Evolutionary conservation across 2,888 invertebrate species (phyloP).

Genomic region (Thereva nobilitata): DNA sequence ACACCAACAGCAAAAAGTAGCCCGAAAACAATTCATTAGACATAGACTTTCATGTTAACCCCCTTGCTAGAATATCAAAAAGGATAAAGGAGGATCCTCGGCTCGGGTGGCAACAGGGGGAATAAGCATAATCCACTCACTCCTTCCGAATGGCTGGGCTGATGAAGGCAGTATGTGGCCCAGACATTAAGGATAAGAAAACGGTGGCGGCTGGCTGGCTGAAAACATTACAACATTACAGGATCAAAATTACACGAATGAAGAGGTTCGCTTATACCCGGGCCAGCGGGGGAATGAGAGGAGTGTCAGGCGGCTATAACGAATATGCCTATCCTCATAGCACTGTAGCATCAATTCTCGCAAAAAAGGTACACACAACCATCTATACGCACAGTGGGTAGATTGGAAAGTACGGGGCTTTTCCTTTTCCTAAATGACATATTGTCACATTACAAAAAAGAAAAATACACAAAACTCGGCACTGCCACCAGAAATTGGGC

Average conservation of each 20-base stretch:
- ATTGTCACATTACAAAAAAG: conserved; percentile 30
- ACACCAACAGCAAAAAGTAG: conserved; percentile 1
- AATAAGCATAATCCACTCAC: conserved; percentile 40
- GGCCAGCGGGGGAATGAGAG: background rate
- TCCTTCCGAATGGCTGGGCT: conserved; percentile 37
- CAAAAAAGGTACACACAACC: background rate
- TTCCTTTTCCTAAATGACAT: background rate
- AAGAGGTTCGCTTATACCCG: conserved; percentile 12
- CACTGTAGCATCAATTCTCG: conserved; percentile 9
- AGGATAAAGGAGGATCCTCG: conserved; percentile 22
- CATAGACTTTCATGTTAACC: conserved; percentile 38
- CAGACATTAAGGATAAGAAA: conserved; percentile 31
- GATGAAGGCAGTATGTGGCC: conserved; percentile 25
- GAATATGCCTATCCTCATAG: conserved; percentile 2
- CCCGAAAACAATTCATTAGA: conserved; percentile 30
- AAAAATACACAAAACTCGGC: conserved; percentile 16
- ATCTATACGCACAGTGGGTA: conserved; percentile 1
- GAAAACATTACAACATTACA: conserved; percentile 30
- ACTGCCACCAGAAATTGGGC: conserved; percentile 17
- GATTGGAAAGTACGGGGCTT: background rate
- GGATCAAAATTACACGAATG: conserved; percentile 33
- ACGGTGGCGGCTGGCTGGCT: conserved; percentile 22
- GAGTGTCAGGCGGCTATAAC: conserved; percentile 18
- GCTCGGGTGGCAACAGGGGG: conserved; percentile 15
- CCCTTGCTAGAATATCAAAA: too few relatives aligned